Evolutionary conservation across 1,140 invertebrate species (phyloP), one percentile per base, ranked within the genome.

Genomic region (Armadillidium nasatum): DNA sequence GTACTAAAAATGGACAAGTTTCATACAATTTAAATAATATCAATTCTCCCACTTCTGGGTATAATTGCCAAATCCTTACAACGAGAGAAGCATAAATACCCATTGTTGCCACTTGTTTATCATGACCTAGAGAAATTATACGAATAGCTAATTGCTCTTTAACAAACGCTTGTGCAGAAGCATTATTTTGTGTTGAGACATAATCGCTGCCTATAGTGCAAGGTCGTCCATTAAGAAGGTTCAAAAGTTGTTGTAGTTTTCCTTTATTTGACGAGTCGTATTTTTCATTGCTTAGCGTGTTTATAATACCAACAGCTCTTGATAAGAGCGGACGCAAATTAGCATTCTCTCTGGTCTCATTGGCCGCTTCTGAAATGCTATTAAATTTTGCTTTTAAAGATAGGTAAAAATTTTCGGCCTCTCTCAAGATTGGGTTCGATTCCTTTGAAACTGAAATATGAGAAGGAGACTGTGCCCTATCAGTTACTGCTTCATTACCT

Each of bases 121-220:
- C 68, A 23, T 21, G 23, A 21, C 68, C 22, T n/a, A 70, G 23
- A 4, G 68, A 21, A 1, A 70, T 21, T 11, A 70, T 22, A 70
- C 68, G 22, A 33, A 21, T 15, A 11, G 68, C 68, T 21, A 70
- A 70, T 10, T 22, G 19, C 22, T 70, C 68, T 21, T 70, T 70
- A n/a, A 70, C 68, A 23, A 70, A 70, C 19, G 68, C 68, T 23
- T 22, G 23, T 70, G 68, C 68, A n/a, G 68, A 21, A 70, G n/a
- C 11, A 10, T 70, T 70, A 23, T 23, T 70, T 23, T 1, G 1
- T 21, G 68, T 70, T 23, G 19, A 21, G 19, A 70, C 22, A 2
- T n/a, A 4, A 23, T 33, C 23, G 10, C 23, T 33, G 10, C 19
- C 19, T 11, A 70, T 13, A 21, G 4, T 70, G 6, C 19, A 3